phyloP scores from a whole-genome alignment of 2,797 vertebrate species.

The Pantherophis vulpinus region DNA sequence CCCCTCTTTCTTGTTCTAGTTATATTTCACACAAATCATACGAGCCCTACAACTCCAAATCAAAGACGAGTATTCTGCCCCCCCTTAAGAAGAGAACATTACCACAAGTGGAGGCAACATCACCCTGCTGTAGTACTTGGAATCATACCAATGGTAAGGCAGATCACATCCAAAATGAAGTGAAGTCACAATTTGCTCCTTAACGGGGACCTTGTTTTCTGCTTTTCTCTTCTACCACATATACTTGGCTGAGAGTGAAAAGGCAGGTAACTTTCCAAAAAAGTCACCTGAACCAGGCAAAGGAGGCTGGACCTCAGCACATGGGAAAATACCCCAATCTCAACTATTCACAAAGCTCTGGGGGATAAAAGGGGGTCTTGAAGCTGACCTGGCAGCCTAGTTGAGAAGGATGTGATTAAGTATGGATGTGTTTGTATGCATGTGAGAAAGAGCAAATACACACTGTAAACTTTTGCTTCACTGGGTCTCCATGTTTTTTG shows the following conservation, averaged over 20 bases:
- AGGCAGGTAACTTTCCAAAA: background rate
- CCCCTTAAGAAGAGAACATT: background rate
- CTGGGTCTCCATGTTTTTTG: background rate
- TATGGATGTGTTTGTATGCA: background rate
- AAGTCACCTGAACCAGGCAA: background rate
- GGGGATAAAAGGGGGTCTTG: background rate
- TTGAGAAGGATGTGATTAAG: background rate
- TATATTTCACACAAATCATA: background rate
- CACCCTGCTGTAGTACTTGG: background rate
- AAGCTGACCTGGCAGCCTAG: background rate
- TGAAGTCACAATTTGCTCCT: background rate
- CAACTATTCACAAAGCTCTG: background rate
- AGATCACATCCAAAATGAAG: background rate
- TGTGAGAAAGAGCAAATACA: background rate
- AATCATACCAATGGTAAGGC: background rate
- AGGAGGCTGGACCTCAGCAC: background rate
- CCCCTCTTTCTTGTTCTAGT: background rate
- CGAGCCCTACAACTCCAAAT: background rate
- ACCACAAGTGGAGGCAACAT: background rate
- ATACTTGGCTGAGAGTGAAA: background rate
- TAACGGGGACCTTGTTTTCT: background rate
- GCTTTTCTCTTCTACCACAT: background rate
- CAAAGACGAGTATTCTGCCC: background rate
- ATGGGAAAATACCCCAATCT: background rate
- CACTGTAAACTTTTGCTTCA: background rate